These are phyloP conservation scores for Callyntrura guangdongensis DNA, from an alignment of 2,888 invertebrate genomes.

Conservation along the genomic window DNA sequence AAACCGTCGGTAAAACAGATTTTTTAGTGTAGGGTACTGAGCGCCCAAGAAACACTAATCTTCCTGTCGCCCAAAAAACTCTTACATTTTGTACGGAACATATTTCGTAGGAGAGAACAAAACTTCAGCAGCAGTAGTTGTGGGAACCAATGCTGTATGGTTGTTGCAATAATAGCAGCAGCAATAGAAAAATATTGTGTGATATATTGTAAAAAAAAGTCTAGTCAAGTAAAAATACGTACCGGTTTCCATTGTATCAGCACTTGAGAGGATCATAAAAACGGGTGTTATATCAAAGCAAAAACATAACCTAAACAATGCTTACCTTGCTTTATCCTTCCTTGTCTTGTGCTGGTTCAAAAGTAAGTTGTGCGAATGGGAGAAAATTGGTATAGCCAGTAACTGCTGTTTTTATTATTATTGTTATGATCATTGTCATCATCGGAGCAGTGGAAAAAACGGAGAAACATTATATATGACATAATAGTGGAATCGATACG, in stretches of 20 bases:
- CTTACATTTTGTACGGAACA: constrained; percentile 40
- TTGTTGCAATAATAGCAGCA: neutral
- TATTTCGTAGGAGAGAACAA: constrained; percentile 18
- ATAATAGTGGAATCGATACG: constrained; percentile 33
- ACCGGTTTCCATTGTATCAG: constrained; percentile 15
- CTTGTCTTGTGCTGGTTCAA: neutral
- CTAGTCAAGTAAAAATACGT: constrained; percentile 54
- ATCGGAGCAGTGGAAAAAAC: neutral
- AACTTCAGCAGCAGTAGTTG: constrained; percentile 40
- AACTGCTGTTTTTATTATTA: constrained; percentile 53
- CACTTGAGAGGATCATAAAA: constrained; percentile 69
- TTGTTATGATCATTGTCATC: constrained; percentile 43
- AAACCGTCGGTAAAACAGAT: neutral
- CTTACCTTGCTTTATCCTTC: constrained; percentile 33
- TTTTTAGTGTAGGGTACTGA: neutral
- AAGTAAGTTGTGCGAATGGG: neutral
- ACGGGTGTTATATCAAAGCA: constrained; percentile 52
- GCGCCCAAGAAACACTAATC: constrained; percentile 4
- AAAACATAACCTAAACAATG: constrained; percentile 56
- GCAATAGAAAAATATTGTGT: neutral
- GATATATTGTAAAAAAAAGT: constrained; percentile 43
- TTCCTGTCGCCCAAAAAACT: constrained; percentile 15
- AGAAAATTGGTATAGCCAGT: constrained; percentile 39
- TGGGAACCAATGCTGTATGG: neutral
- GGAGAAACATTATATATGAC: neutral